Conservation (phyloP, 2,797 vertebrate species). For the Potorous gilbertii region DNA sequence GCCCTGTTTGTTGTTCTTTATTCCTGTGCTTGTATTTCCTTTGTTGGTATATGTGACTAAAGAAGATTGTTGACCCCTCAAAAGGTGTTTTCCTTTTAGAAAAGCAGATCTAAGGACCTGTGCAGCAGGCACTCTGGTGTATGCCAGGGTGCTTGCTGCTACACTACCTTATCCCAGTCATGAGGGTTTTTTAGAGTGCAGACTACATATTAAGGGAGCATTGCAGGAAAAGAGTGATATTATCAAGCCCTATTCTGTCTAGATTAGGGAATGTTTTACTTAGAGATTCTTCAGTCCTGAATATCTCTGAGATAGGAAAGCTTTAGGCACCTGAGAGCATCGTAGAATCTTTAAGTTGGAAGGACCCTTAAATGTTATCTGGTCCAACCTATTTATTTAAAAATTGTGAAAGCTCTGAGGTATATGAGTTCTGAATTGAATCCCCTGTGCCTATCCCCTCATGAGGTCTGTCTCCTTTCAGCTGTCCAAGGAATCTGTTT, state of each 20-base stretch:
- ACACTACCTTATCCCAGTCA: neutral
- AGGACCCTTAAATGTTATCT: neutral
- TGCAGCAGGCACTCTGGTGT: too few relatives aligned
- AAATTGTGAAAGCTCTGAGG: neutral
- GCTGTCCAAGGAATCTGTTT: neutral
- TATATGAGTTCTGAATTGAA: neutral
- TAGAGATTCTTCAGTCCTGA: neutral
- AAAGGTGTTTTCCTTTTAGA: too few relatives aligned
- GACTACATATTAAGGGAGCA: neutral
- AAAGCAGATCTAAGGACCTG: too few relatives aligned
- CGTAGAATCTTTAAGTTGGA: neutral
- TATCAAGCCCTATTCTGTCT: neutral
- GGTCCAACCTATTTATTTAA: neutral
- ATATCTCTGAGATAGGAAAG: neutral
- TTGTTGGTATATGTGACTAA: too few relatives aligned
- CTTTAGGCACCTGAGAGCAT: neutral
- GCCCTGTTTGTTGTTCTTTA: too few relatives aligned
- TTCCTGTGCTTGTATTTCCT: too few relatives aligned
- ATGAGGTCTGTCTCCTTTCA: rapidly evolving
- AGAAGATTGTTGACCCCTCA: too few relatives aligned
- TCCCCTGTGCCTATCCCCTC: neutral
- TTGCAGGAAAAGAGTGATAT: neutral
- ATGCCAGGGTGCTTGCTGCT: too few relatives aligned
- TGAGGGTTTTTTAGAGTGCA: neutral
- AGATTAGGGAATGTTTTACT: neutral